Conservation (phyloP, 1,140 invertebrate species). For the Trissolcus basalis region DNA sequence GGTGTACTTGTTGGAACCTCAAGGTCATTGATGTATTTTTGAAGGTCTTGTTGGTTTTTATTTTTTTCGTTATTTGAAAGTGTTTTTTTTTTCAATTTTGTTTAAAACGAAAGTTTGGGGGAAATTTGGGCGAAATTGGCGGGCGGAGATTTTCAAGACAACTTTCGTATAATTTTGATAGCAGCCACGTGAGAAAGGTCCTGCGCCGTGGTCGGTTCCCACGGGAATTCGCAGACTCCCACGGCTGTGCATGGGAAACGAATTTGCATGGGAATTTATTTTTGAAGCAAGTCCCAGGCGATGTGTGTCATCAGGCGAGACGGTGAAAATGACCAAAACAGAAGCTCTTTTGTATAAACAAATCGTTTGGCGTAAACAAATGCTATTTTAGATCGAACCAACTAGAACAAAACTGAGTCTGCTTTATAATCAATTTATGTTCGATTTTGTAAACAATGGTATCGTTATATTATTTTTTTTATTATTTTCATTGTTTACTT, state of each 20-base stretch:
- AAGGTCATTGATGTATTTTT: too few species aligned
- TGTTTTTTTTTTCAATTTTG: too few species aligned
- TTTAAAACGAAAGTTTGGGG: too few species aligned
- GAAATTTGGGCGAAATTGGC: not conserved
- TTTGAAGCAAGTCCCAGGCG: conserved; percentile 45
- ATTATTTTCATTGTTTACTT: too few species aligned
- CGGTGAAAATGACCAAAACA: not conserved
- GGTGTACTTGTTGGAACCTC: not conserved
- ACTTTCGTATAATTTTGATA: conserved; percentile 42
- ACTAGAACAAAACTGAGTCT: too few species aligned
- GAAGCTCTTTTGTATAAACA: too few species aligned
- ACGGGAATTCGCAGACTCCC: conserved; percentile 54
- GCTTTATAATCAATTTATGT: too few species aligned
- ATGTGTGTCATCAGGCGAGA: conserved; percentile 10
- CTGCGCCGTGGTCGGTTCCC: conserved; percentile 37
- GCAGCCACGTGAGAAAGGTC: conserved; percentile 49
- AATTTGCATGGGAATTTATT: conserved; percentile 57
- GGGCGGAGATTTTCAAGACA: conserved; percentile 17
- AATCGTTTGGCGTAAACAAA: too few species aligned
- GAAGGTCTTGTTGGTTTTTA: too few species aligned
- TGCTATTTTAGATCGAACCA: too few species aligned
- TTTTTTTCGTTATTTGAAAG: too few species aligned
- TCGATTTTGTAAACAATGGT: too few species aligned
- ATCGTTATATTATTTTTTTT: not conserved
- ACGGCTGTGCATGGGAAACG: conserved; percentile 51